Percentiles rank a stretch among this genome's conserved stretches.
Conservation (phyloP, 2,113 vertebrate genomes). For the Tympanuchus pallidicinctus region DNA sequence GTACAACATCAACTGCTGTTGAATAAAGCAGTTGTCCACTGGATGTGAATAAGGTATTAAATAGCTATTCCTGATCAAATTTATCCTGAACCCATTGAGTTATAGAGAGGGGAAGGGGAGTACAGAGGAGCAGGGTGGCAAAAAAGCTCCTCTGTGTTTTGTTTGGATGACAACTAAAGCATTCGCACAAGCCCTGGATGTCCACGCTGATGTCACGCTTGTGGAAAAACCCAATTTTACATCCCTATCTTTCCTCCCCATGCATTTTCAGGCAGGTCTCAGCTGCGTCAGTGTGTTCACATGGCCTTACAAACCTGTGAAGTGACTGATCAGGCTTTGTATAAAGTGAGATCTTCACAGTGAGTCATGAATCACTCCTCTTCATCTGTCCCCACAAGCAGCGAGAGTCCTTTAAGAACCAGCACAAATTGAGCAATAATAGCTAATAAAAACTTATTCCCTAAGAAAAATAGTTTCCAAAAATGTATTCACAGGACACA, state of each 20-base stretch:
- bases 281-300: background rate
- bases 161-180: background rate
- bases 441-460: conserved; percentile 36
- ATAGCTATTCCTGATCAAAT: background rate
- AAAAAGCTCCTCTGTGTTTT: background rate
- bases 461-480: conserved; percentile 26
- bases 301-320: background rate
- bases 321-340: background rate
- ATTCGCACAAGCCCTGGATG: background rate
- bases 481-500: conserved; percentile 16
- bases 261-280: background rate
- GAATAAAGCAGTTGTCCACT: background rate
- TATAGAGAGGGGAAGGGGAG: background rate
- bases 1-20: background rate
- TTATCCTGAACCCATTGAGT: background rate
- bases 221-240: background rate
- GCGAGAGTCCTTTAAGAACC: background rate
- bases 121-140: background rate
- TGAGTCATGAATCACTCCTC: background rate
- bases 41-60: background rate
- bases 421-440: conserved; percentile 24
- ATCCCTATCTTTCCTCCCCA: background rate
- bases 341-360: background rate
- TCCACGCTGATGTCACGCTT: too few species aligned
- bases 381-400: background rate